Conservation (phyloP, 2,113 vertebrate species). For the Atrichornis clamosus region DNA sequence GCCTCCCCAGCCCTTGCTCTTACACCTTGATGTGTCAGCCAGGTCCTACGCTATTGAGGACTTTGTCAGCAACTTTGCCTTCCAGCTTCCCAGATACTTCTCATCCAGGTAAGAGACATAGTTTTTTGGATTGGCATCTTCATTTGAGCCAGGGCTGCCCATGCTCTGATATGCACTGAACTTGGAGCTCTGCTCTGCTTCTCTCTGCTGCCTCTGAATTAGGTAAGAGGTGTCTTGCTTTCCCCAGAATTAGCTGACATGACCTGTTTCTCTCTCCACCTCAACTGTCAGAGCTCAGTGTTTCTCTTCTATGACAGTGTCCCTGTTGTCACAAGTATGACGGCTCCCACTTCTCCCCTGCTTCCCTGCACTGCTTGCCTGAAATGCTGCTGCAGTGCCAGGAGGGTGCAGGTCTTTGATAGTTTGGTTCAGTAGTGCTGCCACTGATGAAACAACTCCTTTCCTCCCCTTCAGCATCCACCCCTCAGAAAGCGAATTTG, state of each 20-base stretch:
- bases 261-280: background rate
- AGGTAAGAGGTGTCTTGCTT: background rate
- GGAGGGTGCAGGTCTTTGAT: background rate
- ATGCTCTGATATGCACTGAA: background rate
- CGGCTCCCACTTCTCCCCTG: background rate
- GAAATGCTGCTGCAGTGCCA: background rate
- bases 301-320: background rate
- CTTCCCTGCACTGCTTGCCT: background rate
- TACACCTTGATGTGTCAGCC: slow-evolving; percentile 82
- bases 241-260: background rate
- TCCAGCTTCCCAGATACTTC: slow-evolving; percentile 70
- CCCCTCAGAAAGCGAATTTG: background rate
- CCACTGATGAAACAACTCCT: background rate
- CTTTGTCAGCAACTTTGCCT: slow-evolving; percentile 73
- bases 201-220: background rate
- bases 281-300: background rate
- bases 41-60: slow-evolving; percentile 76
- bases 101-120: slow-evolving; percentile 69
- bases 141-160: background rate
- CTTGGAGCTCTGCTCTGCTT: background rate
- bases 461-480: background rate
- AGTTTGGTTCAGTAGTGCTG: background rate
- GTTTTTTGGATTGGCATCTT: background rate
- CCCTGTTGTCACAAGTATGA: background rate
- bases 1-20: slow-evolving; percentile 71